Evolutionary conservation across 30 jellyfish, hydroid and myxozoan species (phyloP).

Genomic region (Catostylus mosaicus): DNA sequence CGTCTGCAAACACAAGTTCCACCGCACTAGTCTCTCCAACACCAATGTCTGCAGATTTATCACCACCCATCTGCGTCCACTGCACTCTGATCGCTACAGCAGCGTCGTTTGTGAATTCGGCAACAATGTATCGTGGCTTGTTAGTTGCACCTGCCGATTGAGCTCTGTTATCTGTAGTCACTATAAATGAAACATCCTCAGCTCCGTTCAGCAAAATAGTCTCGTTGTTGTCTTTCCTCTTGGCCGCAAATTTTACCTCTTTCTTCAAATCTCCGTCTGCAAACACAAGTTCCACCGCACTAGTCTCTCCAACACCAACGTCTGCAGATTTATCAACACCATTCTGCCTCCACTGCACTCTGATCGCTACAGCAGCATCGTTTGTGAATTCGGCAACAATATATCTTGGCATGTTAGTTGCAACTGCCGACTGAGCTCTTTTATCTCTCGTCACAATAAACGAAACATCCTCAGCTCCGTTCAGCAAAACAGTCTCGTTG

Average conservation of each 20-base stretch:
- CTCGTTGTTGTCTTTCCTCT: constrained; percentile 16
- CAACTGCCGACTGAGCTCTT: neutral
- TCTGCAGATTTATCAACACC: constrained; percentile 9
- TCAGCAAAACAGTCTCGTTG: constrained; percentile 3
- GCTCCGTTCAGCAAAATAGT: neutral
- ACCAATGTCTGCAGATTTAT: neutral
- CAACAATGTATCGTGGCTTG: constrained; percentile 21
- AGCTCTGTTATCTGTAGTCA: neutral
- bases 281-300: neutral
- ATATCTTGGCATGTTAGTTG: constrained; percentile 6
- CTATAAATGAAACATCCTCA: neutral
- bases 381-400: constrained; percentile 1
- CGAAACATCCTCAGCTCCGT: constrained; percentile 1
- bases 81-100: constrained; percentile 11
- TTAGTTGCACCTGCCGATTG: constrained; percentile 3
- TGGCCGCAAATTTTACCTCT: constrained; percentile 15
- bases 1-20: neutral
- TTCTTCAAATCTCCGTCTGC: neutral
- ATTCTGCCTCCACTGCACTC: neutral
- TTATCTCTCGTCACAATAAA: neutral
- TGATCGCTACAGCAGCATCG: constrained; percentile 12
- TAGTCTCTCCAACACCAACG: neutral
- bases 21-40: neutral
- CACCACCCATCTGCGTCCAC: constrained; percentile 25
- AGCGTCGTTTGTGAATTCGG: constrained; percentile 18